Evolutionary conservation across 1,140 invertebrate genomes (phyloP).

Genomic region (Physella acuta): DNA sequence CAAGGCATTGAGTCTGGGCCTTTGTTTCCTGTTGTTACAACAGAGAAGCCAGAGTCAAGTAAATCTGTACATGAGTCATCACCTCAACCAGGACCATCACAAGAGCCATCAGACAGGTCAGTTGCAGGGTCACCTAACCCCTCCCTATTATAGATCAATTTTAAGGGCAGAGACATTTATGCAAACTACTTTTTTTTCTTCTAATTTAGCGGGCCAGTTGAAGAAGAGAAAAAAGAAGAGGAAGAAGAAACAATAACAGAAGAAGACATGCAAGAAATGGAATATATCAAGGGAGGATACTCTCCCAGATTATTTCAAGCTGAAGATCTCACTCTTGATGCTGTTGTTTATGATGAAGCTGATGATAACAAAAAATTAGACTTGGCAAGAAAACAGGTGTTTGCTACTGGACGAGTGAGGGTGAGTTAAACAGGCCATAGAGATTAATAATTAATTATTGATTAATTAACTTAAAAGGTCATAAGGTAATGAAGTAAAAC

Average conservation of each 20-base stretch:
- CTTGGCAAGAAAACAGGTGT: conserved; percentile 65
- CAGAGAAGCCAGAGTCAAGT: conserved; percentile 9
- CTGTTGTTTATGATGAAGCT: conserved; percentile 75
- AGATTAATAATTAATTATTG: too few species aligned
- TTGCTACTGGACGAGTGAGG: conserved; percentile 65
- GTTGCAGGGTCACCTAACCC: neutral
- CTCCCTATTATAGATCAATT: neutral
- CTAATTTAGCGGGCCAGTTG: neutral
- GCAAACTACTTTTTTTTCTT: neutral
- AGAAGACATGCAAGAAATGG: conserved; percentile 61
- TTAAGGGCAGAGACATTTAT: too few species aligned
- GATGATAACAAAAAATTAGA: conserved; percentile 79
- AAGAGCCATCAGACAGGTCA: neutral
- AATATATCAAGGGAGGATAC: conserved; percentile 81
- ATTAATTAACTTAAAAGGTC: too few species aligned
- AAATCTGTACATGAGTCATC: neutral
- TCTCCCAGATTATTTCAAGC: conserved; percentile 75
- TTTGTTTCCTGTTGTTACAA: conserved; percentile 45
- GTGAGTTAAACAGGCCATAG: too few species aligned
- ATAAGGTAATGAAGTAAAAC: too few species aligned
- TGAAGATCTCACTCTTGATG: conserved; percentile 78
- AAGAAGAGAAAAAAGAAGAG: conserved; percentile 23
- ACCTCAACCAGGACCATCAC: neutral
- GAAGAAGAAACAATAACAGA: conserved; percentile 45
- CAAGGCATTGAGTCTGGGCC: conserved; percentile 53